phyloP scores from a whole-genome alignment of 2,113 vertebrate species.

The Thalassoma bifasciatum region DNA sequence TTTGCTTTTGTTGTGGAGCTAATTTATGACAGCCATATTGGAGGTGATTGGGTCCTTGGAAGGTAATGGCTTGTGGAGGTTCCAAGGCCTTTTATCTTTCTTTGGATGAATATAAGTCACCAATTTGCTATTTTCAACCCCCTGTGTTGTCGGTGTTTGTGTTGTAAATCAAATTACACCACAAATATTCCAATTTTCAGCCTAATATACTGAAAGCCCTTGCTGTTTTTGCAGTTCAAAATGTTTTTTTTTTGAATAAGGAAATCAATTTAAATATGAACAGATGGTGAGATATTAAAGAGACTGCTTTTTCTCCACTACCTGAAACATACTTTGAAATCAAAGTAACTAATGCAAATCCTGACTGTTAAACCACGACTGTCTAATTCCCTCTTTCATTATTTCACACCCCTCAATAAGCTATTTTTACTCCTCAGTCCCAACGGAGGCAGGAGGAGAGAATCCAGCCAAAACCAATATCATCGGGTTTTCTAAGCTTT shows the following conservation, averaged over 20 bases:
- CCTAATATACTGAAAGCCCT: slow-evolving; percentile 1
- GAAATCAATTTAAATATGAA: slow-evolving; percentile 12
- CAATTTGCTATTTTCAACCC: slow-evolving; percentile 37
- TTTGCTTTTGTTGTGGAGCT: slow-evolving; percentile 76
- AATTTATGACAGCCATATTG: slow-evolving; percentile 74
- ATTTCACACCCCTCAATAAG: slow-evolving; percentile 50
- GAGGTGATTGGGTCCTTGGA: slow-evolving; percentile 63
- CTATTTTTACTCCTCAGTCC: slow-evolving; percentile 59
- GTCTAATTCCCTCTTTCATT: slow-evolving; percentile 58
- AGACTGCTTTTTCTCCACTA: not conserved
- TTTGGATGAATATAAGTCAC: slow-evolving; percentile 26
- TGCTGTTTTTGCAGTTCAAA: slow-evolving; percentile 15
- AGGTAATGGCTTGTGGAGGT: slow-evolving; percentile 56
- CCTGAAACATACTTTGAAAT: slow-evolving; percentile 26
- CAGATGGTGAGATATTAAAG: slow-evolving; percentile 3
- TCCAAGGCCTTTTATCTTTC: slow-evolving; percentile 49
- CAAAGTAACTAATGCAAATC: slow-evolving; percentile 33
- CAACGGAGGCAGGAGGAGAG: slow-evolving; percentile 49
- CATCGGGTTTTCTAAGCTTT: slow-evolving; percentile 58
- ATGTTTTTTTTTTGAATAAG: slow-evolving; percentile 7
- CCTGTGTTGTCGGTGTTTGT: slow-evolving; percentile 11
- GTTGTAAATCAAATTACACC: slow-evolving; percentile 30
- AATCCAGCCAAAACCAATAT: slow-evolving; percentile 72
- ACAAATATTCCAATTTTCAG: slow-evolving; percentile 19
- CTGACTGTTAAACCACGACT: slow-evolving; percentile 48